A percentile compares a stretch with the other conserved stretches of the same genome.
phyloP scores from a whole-genome alignment of 1,140 invertebrate genomes.

The Nautilus pompilius region DNA sequence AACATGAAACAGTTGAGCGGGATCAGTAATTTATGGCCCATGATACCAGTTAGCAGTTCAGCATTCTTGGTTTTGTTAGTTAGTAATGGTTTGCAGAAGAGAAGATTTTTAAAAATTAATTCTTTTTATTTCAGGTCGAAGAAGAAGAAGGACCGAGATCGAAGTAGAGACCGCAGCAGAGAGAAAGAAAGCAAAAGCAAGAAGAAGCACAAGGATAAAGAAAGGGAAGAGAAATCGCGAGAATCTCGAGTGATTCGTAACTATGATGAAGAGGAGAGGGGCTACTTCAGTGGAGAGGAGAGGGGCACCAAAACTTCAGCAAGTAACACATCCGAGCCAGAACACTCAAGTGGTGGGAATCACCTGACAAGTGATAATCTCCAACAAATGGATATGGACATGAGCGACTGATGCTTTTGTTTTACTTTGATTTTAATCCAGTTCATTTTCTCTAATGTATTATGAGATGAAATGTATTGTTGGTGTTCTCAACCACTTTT shows the following conservation, averaged over 20 bases:
- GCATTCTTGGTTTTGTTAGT: too few species aligned
- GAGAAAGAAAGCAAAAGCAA: constrained; percentile 29
- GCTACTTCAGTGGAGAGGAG: too few species aligned
- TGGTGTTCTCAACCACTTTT: too few species aligned
- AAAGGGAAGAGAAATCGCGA: constrained; percentile 18
- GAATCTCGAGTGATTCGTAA: constrained; percentile 55
- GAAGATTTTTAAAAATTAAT: too few species aligned
- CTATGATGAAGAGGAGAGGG: constrained; percentile 61
- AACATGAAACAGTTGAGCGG: too few species aligned
- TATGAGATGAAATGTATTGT: too few species aligned
- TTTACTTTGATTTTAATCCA: neutral
- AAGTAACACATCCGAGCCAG: neutral
- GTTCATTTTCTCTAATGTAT: too few species aligned
- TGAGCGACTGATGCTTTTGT: constrained; percentile 30
- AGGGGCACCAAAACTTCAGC: constrained; percentile 9
- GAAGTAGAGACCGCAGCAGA: constrained; percentile 22
- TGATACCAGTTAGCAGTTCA: too few species aligned
- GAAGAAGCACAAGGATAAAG: constrained; percentile 32
- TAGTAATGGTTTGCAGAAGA: too few species aligned
- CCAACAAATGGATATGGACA: constrained; percentile 45
- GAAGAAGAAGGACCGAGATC: constrained; percentile 23
- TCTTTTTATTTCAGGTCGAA: constrained; percentile 29
- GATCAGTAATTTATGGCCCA: too few species aligned
- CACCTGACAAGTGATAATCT: constrained; percentile 21
- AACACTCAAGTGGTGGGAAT: too few species aligned